phyloP scores from a whole-genome alignment of 2,888 invertebrate species.

The Lathronympha strigana region DNA sequence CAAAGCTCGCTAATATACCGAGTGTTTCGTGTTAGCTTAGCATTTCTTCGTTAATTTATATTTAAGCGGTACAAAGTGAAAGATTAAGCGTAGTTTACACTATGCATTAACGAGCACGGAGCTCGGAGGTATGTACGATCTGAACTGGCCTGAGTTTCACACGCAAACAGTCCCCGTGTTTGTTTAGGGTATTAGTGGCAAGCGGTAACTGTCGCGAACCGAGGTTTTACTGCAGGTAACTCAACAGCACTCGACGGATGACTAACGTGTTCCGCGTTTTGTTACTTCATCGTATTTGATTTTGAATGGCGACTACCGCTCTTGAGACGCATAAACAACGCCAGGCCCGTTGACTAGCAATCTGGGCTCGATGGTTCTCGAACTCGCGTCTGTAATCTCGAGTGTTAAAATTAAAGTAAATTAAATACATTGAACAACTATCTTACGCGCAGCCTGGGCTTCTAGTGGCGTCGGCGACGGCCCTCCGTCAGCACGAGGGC shows the following conservation, averaged over 20 bases:
- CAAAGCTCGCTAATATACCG: conserved; percentile 62
- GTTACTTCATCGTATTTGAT: conserved; percentile 41
- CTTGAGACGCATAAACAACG: conserved; percentile 60
- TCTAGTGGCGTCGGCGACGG: conserved; percentile 69
- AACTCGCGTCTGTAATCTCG: conserved; percentile 51
- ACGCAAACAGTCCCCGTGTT: conserved; percentile 66
- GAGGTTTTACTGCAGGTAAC: conserved; percentile 47
- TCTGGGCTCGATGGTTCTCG: conserved; percentile 63
- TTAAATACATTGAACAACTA: conserved; percentile 74
- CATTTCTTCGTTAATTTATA: conserved; percentile 74
- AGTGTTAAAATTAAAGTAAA: conserved; percentile 76
- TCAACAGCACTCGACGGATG: conserved; percentile 38
- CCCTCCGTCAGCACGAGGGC: conserved; percentile 79
- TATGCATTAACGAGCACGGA: conserved; percentile 62
- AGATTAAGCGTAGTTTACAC: conserved; percentile 75
- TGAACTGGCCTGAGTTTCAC: conserved; percentile 76
- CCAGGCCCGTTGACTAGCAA: conserved; percentile 62
- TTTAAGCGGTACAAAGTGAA: conserved; percentile 77
- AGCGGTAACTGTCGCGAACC: conserved; percentile 68
- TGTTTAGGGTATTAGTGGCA: conserved; percentile 66
- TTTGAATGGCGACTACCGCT: conserved; percentile 49
- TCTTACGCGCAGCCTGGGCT: conserved; percentile 66
- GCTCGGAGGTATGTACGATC: conserved; percentile 58
- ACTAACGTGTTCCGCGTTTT: conserved; percentile 38
- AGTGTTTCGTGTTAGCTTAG: conserved; percentile 64